Evolutionary conservation across 2,113 vertebrate species (phyloP).

Genomic region (Elanus axillaris): DNA sequence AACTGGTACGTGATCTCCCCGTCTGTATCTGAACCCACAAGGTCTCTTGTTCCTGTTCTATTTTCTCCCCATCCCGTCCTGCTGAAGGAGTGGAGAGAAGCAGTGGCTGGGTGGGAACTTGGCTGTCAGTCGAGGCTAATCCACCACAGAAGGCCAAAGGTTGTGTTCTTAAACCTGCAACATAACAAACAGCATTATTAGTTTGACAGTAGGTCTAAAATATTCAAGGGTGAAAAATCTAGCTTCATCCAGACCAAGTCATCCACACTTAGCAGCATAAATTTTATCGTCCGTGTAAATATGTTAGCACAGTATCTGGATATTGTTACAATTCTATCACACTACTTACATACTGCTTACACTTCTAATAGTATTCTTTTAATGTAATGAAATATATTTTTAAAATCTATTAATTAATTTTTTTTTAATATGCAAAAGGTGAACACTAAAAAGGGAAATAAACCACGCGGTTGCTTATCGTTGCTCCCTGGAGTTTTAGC

Average conservation of each 20-base stretch:
- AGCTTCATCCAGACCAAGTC: background rate
- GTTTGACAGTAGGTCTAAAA: background rate
- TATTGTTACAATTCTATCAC: background rate
- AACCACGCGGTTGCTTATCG: background rate
- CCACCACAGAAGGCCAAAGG: background rate
- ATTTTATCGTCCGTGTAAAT: background rate
- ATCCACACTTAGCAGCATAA: background rate
- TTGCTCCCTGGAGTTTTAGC: background rate
- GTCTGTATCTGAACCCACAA: background rate
- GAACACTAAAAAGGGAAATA: background rate
- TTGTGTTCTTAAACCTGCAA: background rate
- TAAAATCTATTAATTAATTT: background rate
- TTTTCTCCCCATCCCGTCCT: background rate
- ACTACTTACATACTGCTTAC: background rate
- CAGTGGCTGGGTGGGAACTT: background rate
- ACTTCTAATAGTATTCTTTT: background rate
- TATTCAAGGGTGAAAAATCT: background rate
- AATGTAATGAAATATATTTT: background rate
- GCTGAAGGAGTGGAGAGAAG: background rate
- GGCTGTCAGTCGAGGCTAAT: background rate
- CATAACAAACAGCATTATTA: background rate
- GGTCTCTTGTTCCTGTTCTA: background rate
- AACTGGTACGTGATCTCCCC: background rate
- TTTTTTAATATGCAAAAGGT: background rate
- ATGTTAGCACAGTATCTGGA: background rate